phyloP scores from a whole-genome alignment of 1,140 invertebrate species.

The Mylabris phalerata region DNA sequence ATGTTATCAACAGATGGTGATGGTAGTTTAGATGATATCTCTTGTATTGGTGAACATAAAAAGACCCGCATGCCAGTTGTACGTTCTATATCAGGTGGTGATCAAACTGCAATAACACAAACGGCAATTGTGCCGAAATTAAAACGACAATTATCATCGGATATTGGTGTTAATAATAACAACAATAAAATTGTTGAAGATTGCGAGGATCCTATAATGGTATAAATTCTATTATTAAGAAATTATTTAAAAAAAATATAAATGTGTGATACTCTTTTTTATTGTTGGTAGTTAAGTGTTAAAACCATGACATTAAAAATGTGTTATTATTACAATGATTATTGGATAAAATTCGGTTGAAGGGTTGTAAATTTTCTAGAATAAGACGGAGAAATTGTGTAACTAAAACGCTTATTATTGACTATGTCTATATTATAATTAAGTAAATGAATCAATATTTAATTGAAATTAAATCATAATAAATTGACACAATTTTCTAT shows the following conservation, averaged over 20 bases:
- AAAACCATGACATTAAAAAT: too few species aligned
- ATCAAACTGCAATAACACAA: constrained; percentile 16
- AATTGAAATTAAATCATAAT: neutral
- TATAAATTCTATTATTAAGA: constrained; percentile 21
- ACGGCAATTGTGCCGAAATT: constrained; percentile 25
- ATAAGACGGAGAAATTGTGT: constrained; percentile 4
- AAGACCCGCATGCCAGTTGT: constrained; percentile 30
- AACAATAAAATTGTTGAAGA: constrained; percentile 33
- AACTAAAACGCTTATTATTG: constrained; percentile 15
- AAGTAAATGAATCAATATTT: neutral
- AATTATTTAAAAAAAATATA: too few species aligned
- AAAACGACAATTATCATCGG: constrained; percentile 38
- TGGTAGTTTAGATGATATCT: constrained; percentile 59
- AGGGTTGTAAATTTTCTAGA: constrained; percentile 6
- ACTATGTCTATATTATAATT: constrained; percentile 8
- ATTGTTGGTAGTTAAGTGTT: too few species aligned
- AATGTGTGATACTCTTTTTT: too few species aligned
- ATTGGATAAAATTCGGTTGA: neutral
- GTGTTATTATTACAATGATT: too few species aligned
- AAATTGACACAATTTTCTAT: neutral
- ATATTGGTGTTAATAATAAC: constrained; percentile 24
- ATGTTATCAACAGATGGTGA: constrained; percentile 64
- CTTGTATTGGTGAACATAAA: constrained; percentile 26
- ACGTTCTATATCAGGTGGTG: constrained; percentile 35
- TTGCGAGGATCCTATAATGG: constrained; percentile 42